Evolutionary conservation across 2,113 vertebrate genomes (phyloP).

Genomic region (Xiphophorus couchianus): DNA sequence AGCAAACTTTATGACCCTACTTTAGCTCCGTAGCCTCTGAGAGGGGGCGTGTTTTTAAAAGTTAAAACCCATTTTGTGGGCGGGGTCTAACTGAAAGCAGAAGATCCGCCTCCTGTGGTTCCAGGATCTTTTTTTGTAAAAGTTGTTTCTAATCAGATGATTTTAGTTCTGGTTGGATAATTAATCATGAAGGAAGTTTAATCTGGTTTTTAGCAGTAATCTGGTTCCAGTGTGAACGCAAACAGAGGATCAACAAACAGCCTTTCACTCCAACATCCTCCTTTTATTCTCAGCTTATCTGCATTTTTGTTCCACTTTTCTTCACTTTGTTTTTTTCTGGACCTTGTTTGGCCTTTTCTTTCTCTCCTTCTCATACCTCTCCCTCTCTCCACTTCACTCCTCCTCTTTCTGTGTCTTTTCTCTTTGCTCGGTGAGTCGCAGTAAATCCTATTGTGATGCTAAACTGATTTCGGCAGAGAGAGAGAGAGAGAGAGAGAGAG

Average conservation of each 20-base stretch:
- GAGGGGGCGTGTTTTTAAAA: too few relatives aligned
- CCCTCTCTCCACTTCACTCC: conserved; percentile 49
- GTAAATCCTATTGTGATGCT: conserved; percentile 93
- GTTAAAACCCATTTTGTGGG: too few relatives aligned
- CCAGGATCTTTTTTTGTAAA: background rate
- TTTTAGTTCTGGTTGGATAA: background rate
- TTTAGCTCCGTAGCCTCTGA: too few relatives aligned
- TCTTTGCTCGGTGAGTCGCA: conserved; percentile 85
- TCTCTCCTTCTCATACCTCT: background rate
- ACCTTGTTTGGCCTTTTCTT: background rate
- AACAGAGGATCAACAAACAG: background rate
- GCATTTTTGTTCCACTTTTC: background rate
- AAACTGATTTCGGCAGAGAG: conserved; percentile 83
- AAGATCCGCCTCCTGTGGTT: background rate
- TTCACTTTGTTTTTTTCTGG: background rate
- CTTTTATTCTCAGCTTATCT: background rate
- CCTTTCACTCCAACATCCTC: background rate
- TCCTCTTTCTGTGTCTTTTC: conserved; percentile 71
- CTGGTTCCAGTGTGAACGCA: conserved; percentile 33
- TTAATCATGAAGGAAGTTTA: conserved; percentile 1
- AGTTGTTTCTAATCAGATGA: background rate
- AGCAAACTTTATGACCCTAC: too few relatives aligned
- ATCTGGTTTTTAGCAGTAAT: conserved; percentile 20
- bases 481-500: conserved; percentile 80
- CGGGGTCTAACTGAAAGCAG: too few relatives aligned